Conservation (phyloP, 1,140 invertebrate species). For the Cataglyphis hispanica region DNA sequence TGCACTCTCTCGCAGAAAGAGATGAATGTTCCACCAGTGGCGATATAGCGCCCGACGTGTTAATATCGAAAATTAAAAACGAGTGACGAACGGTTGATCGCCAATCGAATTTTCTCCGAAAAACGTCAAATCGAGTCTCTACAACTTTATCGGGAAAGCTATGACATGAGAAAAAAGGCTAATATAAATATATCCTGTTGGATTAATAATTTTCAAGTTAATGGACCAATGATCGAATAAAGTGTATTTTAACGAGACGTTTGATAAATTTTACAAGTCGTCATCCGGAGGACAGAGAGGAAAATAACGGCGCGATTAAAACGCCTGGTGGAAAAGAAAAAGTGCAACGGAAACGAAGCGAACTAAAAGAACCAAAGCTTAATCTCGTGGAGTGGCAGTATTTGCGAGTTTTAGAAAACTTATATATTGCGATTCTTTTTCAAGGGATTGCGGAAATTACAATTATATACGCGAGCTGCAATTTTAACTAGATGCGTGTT, state of each 20-base stretch:
- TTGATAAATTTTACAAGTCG: slow-evolving; percentile 2
- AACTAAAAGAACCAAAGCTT: slow-evolving; percentile 1
- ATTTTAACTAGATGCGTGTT: slow-evolving; percentile 15
- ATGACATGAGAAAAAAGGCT: not conserved
- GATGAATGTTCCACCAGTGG: not conserved
- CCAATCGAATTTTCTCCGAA: slow-evolving; percentile 14
- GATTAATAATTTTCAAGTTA: slow-evolving; percentile 19
- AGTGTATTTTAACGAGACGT: not conserved
- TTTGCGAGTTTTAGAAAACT: not conserved
- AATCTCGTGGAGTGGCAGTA: not conserved
- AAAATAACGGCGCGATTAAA: not conserved
- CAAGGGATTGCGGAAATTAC: slow-evolving; percentile 1
- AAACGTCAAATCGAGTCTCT: not conserved
- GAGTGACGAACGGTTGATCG: not conserved
- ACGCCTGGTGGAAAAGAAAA: not conserved
- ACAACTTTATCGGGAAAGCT: not conserved
- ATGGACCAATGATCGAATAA: not conserved
- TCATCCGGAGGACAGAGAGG: not conserved
- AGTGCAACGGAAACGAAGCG: not conserved
- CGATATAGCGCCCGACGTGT: slow-evolving; percentile 7
- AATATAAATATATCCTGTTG: not conserved
- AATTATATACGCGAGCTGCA: slow-evolving; percentile 7
- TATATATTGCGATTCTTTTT: not conserved
- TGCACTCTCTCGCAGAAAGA: not conserved
- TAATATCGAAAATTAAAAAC: slow-evolving; percentile 35